phyloP scores from a whole-genome alignment of 2,113 vertebrate genomes.

The Entomyzon cyanotis region DNA sequence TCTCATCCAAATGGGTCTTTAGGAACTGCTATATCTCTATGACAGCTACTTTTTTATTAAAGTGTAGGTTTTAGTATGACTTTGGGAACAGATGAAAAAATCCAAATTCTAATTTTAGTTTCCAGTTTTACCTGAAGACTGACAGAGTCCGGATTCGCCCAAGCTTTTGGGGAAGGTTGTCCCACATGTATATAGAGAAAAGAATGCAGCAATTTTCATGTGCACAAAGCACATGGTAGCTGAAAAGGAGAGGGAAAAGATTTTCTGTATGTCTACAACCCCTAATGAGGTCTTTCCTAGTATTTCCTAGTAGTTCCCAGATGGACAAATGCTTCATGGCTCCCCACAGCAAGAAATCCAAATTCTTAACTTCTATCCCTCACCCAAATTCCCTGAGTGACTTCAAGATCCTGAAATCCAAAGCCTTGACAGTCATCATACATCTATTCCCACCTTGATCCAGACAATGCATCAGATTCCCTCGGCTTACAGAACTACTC shows the following conservation, averaged over 20 bases:
- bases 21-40: not conserved
- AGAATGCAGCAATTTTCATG: not conserved
- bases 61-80: not conserved
- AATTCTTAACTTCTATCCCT: not conserved
- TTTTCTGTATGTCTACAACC: not conserved
- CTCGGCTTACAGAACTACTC: not conserved
- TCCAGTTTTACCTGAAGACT: not conserved
- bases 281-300: not conserved
- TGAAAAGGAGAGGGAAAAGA: not conserved
- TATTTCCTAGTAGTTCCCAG: not conserved
- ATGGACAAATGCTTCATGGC: not conserved
- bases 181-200: not conserved
- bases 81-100: not conserved
- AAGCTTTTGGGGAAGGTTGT: not conserved
- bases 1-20: not conserved
- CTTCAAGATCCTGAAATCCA: not conserved
- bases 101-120: not conserved
- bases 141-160: accelerated
- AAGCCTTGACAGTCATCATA: not conserved
- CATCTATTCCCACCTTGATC: not conserved
- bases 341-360: not conserved
- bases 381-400: not conserved
- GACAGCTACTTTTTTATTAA: not conserved
- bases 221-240: not conserved
- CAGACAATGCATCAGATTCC: not conserved